Evolutionary conservation across 2,113 vertebrate species (phyloP).

Genomic region (human): DNA sequence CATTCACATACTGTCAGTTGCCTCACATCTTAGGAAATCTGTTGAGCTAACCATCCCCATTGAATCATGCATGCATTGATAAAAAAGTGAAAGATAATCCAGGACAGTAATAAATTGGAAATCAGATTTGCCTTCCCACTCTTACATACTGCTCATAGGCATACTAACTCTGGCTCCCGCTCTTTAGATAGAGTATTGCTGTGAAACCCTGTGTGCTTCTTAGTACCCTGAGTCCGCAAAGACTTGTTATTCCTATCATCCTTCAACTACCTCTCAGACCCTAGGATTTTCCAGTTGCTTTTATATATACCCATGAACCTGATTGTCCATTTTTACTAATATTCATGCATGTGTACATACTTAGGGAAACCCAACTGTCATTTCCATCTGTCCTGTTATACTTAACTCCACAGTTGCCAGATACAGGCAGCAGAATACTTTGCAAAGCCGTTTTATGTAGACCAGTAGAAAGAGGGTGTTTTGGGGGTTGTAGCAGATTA

Average conservation of each 20-base stretch:
- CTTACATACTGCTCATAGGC: neutral
- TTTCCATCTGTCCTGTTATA: neutral
- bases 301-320: neutral
- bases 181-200: neutral
- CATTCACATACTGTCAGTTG: neutral
- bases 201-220: neutral
- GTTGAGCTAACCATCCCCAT: neutral
- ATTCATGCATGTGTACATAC: neutral
- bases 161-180: neutral
- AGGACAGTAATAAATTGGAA: neutral
- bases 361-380: neutral
- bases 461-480: neutral
- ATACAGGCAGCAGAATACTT: neutral
- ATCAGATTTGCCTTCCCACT: neutral
- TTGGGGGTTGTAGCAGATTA: neutral
- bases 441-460: neutral
- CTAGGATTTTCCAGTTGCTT: neutral
- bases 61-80: neutral
- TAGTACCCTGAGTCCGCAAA: neutral
- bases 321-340: neutral
- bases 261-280: neutral
- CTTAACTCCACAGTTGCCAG: neutral
- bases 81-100: neutral
- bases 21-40: neutral
- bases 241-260: neutral